Evolutionary conservation across 2,113 vertebrate species (phyloP).

Genomic region (Sander vitreus): DNA sequence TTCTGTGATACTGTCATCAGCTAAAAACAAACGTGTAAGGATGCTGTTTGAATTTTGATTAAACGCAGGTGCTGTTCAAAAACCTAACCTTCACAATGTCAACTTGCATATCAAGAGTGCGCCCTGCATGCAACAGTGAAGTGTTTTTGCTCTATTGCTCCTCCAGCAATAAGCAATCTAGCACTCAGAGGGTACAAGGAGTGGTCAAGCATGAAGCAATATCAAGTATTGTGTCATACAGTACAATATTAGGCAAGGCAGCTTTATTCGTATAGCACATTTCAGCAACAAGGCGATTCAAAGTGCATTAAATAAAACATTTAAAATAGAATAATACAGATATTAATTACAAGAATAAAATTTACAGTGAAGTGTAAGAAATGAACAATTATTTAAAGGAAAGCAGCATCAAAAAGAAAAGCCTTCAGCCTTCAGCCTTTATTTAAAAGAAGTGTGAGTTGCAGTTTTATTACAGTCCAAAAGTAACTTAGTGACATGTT

Average conservation of each 20-base stretch:
- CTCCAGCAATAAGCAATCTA: constrained; percentile 18
- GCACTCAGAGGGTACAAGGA: not conserved
- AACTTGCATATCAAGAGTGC: not conserved
- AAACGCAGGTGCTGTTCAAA: not conserved
- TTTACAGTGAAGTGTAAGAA: too few species aligned
- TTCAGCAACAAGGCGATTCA: too few species aligned
- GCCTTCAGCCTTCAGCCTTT: too few species aligned
- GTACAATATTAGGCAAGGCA: not conserved
- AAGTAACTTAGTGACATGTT: constrained; percentile 12
- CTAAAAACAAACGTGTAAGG: constrained; percentile 7
- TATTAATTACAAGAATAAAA: too few species aligned
- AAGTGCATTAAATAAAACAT: too few species aligned
- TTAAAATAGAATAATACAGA: too few species aligned
- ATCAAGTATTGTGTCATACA: constrained; percentile 2
- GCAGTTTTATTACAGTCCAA: not conserved
- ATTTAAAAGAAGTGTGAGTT: too few species aligned
- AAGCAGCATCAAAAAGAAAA: too few species aligned
- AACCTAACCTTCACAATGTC: not conserved
- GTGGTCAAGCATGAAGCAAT: constrained; percentile 33
- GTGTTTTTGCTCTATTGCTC: constrained; percentile 5
- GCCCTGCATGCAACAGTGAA: constrained; percentile 27
- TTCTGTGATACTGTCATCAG: constrained; percentile 17
- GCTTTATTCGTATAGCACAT: too few species aligned
- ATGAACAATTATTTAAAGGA: too few species aligned
- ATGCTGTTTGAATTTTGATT: constrained; percentile 11